Base-by-base conservation (phyloP, 2,888 invertebrate genomes). In the Chymomyza procnemis region DNA sequence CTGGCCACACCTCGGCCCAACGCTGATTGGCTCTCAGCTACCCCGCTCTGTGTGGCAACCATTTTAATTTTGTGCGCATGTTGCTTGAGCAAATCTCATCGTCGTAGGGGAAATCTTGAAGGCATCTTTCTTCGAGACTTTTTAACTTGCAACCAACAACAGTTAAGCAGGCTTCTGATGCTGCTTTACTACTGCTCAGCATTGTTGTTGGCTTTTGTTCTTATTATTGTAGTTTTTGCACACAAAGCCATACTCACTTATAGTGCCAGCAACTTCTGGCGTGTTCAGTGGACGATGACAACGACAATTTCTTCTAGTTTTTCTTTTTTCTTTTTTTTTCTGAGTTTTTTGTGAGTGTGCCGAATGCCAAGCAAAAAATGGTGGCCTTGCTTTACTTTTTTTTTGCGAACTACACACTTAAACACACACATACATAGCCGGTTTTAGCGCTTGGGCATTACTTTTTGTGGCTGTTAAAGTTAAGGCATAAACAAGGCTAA, bases 21-120 rank as follows among this genome's bases (percentile, higher is more conserved):
- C 61, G 66, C 41, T 70, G 80, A 90, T 90, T 90, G 90, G 90
- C 64, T 64, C 78, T 26, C 41, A 34, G 66, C 75, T 88, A 86
- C 88, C 87, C 85, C 83, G 64, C 46, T 68, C 66, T 65, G 66
- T 71, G 57, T 59, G 66, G 64, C 80, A 80, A 80, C 86, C 87
- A 88, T 88, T 88, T 85, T 85, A 58, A 58, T 67, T 56, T 50
- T 60, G 4, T 71, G 88, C 86, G 88, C 87, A 82, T 86, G 87
- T 69, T 69, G 63, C n/a, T 47, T 12, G 64, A 64, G 65, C 34
- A 34, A 34, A 34, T 58, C 62, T 58, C 60, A 60, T 34, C 60
- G 61, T 34, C 62, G 71, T 64, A 72, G 84, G 81, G 82, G 78
- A 87, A 77, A 65, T 74, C 65, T 64, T 54, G 41, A 34, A 52